A percentile compares a stretch with the other conserved stretches of the same genome.
Conservation (phyloP, 1,140 invertebrate species). For the Sogatella furcifera region DNA sequence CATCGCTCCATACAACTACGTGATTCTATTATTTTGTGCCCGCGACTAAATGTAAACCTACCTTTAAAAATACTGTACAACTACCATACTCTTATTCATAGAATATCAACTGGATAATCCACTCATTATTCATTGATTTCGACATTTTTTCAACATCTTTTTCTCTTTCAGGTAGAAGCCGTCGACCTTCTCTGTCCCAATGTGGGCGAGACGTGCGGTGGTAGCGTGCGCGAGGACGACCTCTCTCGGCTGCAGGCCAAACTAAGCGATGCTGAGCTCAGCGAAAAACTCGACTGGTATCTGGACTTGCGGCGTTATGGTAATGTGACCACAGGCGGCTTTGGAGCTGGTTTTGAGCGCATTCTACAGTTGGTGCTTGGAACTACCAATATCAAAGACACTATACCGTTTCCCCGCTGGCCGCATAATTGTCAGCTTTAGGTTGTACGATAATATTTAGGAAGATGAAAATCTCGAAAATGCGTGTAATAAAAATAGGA, state of each 20-base stretch:
- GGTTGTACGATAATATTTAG: constrained; percentile 6
- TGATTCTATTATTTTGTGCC: too few species aligned
- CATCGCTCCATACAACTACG: too few species aligned
- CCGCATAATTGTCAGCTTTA: constrained; percentile 77
- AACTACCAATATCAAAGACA: constrained; percentile 83
- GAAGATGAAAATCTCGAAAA: too few species aligned
- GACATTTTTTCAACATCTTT: neutral
- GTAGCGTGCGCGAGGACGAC: constrained; percentile 82
- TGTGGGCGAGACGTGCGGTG: constrained; percentile 89
- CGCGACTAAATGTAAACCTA: too few species aligned
- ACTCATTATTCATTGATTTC: neutral
- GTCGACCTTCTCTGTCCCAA: constrained; percentile 79
- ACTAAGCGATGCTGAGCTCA: constrained; percentile 26
- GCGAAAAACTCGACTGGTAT: constrained; percentile 71
- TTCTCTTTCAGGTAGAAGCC: constrained; percentile 49
- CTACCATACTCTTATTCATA: too few species aligned
- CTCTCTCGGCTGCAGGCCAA: constrained; percentile 46
- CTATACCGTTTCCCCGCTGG: constrained; percentile 89
- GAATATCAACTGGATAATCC: too few species aligned
- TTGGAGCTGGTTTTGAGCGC: constrained; percentile 92
- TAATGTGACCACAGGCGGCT: constrained; percentile 79
- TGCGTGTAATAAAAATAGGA: too few species aligned
- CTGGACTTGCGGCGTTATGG: constrained; percentile 83
- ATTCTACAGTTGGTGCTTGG: constrained; percentile 71
- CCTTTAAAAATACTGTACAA: too few species aligned